Percentiles rank a stretch among this genome's conserved stretches.
Evolutionary conservation across 2,888 invertebrate species (phyloP).

Genomic region (Campoplex nolae): DNA sequence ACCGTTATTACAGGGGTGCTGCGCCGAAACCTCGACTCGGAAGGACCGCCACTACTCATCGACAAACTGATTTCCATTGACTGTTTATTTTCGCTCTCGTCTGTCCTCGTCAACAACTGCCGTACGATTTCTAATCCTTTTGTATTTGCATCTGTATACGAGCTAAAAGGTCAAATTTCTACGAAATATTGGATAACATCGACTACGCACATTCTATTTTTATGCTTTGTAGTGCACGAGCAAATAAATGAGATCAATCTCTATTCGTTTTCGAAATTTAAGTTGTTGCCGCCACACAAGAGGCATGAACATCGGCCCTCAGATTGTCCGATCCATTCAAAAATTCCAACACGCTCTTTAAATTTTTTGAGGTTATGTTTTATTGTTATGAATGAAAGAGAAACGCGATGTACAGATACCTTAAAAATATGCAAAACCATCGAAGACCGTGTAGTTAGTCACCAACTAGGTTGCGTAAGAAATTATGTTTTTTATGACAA

Average conservation of each 20-base stretch:
- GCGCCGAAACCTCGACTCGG: constrained; percentile 44
- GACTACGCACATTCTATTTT: background rate
- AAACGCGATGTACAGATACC: background rate
- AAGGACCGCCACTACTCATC: constrained; percentile 17
- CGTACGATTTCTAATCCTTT: background rate
- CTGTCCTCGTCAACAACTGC: background rate
- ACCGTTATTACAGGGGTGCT: constrained; percentile 48
- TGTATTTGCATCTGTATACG: background rate
- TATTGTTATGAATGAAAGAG: background rate
- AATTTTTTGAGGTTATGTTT: background rate
- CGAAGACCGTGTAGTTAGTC: background rate
- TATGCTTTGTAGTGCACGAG: constrained; percentile 58
- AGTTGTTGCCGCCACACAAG: background rate
- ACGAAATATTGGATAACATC: background rate
- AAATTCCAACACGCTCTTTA: background rate
- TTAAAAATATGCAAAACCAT: background rate
- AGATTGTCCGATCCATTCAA: background rate
- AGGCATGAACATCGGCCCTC: background rate
- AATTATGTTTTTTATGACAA: constrained; percentile 37
- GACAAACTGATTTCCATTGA: constrained; percentile 23
- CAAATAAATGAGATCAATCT: constrained; percentile 57
- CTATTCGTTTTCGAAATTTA: background rate
- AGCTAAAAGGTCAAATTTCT: background rate
- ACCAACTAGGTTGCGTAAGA: background rate
- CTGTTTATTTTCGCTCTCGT: background rate